Conservation (phyloP, 2,797 vertebrate species). For the Garrulus glandarius region DNA sequence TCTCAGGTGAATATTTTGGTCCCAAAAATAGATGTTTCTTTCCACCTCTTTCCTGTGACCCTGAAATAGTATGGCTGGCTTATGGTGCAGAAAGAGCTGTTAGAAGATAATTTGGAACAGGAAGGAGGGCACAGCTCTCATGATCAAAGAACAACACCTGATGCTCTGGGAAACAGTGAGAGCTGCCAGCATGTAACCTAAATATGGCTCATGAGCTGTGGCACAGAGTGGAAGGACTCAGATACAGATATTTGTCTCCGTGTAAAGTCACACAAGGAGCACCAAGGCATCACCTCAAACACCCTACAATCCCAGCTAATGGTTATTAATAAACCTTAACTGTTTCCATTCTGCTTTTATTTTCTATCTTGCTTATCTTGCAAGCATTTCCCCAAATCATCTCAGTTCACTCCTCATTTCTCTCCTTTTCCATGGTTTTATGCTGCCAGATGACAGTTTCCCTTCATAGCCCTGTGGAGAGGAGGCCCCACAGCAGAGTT, state of each 20-base stretch:
- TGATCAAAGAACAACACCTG: neutral
- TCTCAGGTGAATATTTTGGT: neutral
- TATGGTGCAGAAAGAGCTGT: conserved; percentile 20
- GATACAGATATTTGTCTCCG: neutral
- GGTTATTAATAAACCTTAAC: neutral
- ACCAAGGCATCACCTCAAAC: neutral
- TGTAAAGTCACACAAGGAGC: neutral
- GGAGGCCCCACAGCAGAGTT: accelerated
- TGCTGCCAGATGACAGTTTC: neutral
- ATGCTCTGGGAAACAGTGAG: neutral
- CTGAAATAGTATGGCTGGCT: neutral
- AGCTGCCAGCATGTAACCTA: neutral
- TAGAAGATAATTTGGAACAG: conserved; percentile 37
- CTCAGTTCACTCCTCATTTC: neutral
- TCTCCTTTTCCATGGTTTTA: neutral
- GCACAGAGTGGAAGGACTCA: neutral
- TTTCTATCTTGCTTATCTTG: neutral
- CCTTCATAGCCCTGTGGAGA: neutral
- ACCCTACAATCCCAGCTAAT: neutral
- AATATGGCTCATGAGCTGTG: neutral
- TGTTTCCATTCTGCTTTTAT: neutral
- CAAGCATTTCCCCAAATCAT: neutral
- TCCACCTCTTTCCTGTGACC: conserved; percentile 18
- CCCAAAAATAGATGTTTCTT: neutral
- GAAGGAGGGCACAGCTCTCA: conserved; percentile 10